Conservation (phyloP, 2,888 invertebrate species). For the Keiferia lycopersicella region DNA sequence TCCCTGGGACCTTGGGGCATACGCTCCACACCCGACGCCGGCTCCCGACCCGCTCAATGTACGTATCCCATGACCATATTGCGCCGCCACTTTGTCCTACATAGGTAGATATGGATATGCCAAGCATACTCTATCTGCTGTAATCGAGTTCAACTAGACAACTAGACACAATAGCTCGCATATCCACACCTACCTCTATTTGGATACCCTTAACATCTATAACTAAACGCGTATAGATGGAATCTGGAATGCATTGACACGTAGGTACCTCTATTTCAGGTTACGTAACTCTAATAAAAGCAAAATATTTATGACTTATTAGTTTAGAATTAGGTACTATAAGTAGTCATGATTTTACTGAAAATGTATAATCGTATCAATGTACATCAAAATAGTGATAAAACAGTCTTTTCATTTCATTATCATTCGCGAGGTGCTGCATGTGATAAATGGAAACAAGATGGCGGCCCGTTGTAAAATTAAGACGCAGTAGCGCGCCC, state of each 20-base stretch:
- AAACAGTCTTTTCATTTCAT: slow-evolving; percentile 34
- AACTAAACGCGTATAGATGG: slow-evolving; percentile 45
- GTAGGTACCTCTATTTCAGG: slow-evolving; percentile 47
- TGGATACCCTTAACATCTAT: slow-evolving; percentile 44
- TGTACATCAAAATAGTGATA: slow-evolving; percentile 27
- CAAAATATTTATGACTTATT: neutral
- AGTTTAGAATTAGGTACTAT: neutral
- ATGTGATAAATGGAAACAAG: slow-evolving; percentile 68
- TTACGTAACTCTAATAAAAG: slow-evolving; percentile 41
- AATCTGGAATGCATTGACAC: slow-evolving; percentile 46
- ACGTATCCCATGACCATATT: slow-evolving; percentile 76
- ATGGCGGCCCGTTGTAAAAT: slow-evolving; percentile 71
- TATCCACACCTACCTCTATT: slow-evolving; percentile 55
- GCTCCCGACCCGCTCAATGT: slow-evolving; percentile 73
- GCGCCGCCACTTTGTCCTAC: slow-evolving; percentile 69
- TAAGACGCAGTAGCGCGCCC: slow-evolving; percentile 71
- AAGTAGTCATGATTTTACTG: neutral
- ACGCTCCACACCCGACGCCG: slow-evolving; percentile 62
- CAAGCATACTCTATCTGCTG: slow-evolving; percentile 40
- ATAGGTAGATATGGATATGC: slow-evolving; percentile 66
- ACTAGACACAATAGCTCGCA: slow-evolving; percentile 42
- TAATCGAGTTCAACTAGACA: slow-evolving; percentile 53
- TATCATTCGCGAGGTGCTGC: slow-evolving; percentile 45
- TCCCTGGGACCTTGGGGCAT: slow-evolving; percentile 68
- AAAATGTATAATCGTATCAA: slow-evolving; percentile 20